Evolutionary conservation across 2,888 invertebrate genomes (phyloP).

Genomic region (Homarus gammarus): DNA sequence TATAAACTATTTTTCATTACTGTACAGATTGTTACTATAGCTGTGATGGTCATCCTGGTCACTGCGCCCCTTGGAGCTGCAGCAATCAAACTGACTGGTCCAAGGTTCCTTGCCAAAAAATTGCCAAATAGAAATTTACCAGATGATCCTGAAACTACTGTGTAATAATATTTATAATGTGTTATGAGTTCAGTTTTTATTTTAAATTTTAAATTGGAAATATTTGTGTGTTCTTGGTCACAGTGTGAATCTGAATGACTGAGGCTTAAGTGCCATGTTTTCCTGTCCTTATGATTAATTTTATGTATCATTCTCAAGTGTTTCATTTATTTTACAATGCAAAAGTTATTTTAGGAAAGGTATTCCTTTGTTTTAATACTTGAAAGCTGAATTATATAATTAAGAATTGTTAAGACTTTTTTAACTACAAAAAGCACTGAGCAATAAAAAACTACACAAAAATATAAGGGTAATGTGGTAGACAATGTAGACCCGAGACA

Average conservation of each 20-base stretch:
- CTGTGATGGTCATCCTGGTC: conserved; percentile 74
- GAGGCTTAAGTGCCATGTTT: background rate
- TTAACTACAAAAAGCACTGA: no score
- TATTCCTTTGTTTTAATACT: no score
- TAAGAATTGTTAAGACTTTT: no score
- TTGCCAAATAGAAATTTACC: background rate
- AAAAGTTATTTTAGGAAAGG: no score
- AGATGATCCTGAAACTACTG: conserved; percentile 32
- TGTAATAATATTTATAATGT: background rate
- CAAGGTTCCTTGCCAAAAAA: conserved; percentile 52
- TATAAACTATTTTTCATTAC: no score
- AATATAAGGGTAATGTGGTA: no score
- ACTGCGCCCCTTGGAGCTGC: conserved; percentile 73
- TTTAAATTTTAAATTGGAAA: background rate
- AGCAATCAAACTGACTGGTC: conserved; percentile 71
- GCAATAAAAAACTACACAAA: no score
- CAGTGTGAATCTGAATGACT: background rate
- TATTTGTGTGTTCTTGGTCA: background rate
- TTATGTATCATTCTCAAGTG: no score
- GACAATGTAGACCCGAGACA: background rate
- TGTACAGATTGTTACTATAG: conserved; percentile 72
- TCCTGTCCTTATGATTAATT: no score
- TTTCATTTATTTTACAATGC: no score
- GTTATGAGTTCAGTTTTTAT: background rate
- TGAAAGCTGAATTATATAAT: no score